phyloP scores from a whole-genome alignment of 1,140 invertebrate genomes.

The Bombyx mandarina region DNA sequence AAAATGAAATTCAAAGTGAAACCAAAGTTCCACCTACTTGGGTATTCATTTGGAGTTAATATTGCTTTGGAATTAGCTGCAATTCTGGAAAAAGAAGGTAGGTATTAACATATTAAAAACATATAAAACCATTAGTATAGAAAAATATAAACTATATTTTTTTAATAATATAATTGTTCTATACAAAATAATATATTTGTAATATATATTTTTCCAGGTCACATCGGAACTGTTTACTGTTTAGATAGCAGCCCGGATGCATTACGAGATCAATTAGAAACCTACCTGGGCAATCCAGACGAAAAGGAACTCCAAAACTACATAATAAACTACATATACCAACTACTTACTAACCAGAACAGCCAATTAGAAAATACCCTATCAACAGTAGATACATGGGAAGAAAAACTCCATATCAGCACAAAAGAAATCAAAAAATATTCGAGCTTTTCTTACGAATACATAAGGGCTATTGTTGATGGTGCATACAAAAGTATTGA shows the following conservation, averaged over 20 bases:
- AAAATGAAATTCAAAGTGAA: conserved; percentile 9
- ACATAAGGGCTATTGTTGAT: conserved; percentile 14
- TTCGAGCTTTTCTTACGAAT: conserved; percentile 15
- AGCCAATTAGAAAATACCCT: background rate
- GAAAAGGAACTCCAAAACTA: conserved; percentile 10
- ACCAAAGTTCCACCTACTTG: conserved; percentile 12
- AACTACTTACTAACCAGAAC: conserved; percentile 13
- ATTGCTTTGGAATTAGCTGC: conserved; percentile 13
- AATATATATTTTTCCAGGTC: conserved; percentile 10
- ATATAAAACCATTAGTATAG: background rate
- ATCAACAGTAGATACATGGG: too few species aligned
- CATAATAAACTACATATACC: conserved; percentile 10
- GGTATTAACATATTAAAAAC: background rate
- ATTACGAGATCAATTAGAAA: conserved; percentile 12
- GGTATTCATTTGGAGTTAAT: conserved; percentile 16
- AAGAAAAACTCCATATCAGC: too few species aligned
- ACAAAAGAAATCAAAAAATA: too few species aligned
- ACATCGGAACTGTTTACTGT: conserved; percentile 17
- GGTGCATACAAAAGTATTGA: conserved; percentile 14
- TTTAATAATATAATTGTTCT: background rate
- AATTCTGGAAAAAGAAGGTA: conserved; percentile 16
- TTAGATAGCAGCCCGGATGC: conserved; percentile 22
- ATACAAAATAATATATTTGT: background rate
- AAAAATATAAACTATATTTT: background rate
- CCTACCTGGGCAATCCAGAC: conserved; percentile 11